Conservation (phyloP, 1,140 invertebrate species). For the Hyles vespertilio region DNA sequence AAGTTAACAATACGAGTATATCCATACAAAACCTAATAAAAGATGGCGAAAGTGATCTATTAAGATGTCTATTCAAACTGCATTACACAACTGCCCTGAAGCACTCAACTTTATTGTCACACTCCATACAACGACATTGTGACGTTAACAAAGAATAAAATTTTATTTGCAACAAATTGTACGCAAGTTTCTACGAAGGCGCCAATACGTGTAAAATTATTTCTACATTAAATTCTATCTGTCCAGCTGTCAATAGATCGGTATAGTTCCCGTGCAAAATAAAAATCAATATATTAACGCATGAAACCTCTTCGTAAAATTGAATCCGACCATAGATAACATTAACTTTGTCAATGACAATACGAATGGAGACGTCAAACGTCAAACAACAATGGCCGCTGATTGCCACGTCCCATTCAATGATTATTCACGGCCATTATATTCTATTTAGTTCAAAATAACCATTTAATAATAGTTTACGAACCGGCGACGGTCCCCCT, state of each 20-base stretch:
- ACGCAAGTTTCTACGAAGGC: slow-evolving; percentile 33
- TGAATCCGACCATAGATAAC: not conserved
- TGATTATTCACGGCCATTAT: slow-evolving; percentile 71
- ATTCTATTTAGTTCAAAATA: slow-evolving; percentile 75
- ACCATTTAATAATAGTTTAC: slow-evolving; percentile 72
- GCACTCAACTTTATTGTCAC: slow-evolving; percentile 1
- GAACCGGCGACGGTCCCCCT: slow-evolving; percentile 52
- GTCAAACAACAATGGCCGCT: slow-evolving; percentile 55
- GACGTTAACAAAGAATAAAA: slow-evolving; percentile 16
- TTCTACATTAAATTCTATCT: slow-evolving; percentile 27
- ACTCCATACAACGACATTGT: not conserved
- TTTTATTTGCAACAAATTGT: slow-evolving; percentile 41
- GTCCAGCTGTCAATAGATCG: slow-evolving; percentile 9
- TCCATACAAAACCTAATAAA: no score
- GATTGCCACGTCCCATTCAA: slow-evolving; percentile 61
- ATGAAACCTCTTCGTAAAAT: slow-evolving; percentile 8
- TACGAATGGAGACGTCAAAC: slow-evolving; percentile 59
- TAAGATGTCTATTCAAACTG: no score
- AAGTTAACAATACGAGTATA: no score
- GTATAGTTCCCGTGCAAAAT: slow-evolving; percentile 1
- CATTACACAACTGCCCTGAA: not conserved
- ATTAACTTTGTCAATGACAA: slow-evolving; percentile 7
- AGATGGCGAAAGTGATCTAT: no score
- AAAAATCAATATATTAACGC: slow-evolving; percentile 4
- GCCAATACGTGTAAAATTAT: slow-evolving; percentile 34